Evolutionary conservation across 2,888 invertebrate genomes (phyloP), one percentile per base, ranked within the genome.

Genomic region (Plagodis dolabraria): DNA sequence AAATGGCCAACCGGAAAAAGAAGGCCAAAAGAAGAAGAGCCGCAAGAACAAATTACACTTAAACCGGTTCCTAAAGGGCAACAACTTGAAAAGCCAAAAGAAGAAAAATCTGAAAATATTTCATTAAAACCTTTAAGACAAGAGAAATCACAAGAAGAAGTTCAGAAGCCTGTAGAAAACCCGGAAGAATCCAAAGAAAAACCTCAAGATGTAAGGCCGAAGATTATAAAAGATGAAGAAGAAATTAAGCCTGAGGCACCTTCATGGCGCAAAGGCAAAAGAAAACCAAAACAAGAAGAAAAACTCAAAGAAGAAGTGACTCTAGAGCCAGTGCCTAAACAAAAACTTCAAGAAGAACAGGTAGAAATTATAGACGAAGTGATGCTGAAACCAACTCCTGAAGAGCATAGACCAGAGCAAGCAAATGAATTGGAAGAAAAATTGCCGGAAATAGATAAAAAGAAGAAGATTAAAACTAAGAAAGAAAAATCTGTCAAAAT

Each of bases 321-420:
- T 33, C 79, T 94, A 0, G 94, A 94, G 60, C 93, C 94, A 0
- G 70, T 88, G 38, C 12, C 43, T 11, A 43, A 43, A 5, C 43
- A 43, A 12, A 43, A 43, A 8, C 5, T 12, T 7, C 43, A 70
- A 69, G 47, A 57, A 57, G 43, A 43, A 43, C 11, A 43, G n/a
- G n/a, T n/a, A 12, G 12, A 43, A 43, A 11, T 12, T 7, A 43
- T 12, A 7, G 12, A 43, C 7, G 10, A 43, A 10, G 10, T 10
- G 8, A 7, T 10, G 8, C 5, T 40, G 10, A 40, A 40, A 40
- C 5, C 10, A 43, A 43, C 12, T 43, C 5, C 6, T 11, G 6
- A 12, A 43, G 43, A 12, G 6, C 6, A 43, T 12, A 43, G 11
- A 7, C 43, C 43, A 6, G 12, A 43, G 12, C 4, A 43, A 43